Conservation (phyloP, 2,888 invertebrate species). For the Cerastis leucographa region DNA sequence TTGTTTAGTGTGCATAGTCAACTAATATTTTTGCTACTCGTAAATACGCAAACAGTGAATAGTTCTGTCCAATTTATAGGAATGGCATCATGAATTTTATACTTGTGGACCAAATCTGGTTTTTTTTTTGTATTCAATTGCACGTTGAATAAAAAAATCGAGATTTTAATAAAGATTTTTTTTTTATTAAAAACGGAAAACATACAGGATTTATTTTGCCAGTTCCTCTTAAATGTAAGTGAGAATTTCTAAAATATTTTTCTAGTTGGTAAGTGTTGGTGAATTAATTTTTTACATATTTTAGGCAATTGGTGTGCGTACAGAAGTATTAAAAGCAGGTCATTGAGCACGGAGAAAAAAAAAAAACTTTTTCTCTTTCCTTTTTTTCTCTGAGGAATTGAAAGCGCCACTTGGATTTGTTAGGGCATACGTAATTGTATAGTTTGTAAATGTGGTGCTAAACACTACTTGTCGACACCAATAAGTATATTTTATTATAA, state of each 20-base stretch:
- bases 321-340: slow-evolving; percentile 81
- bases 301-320: slow-evolving; percentile 80
- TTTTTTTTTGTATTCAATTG: slow-evolving; percentile 83
- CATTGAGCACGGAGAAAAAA: slow-evolving; percentile 66
- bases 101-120: slow-evolving; percentile 87
- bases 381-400: slow-evolving; percentile 72
- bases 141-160: slow-evolving; percentile 72
- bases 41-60: slow-evolving; percentile 79
- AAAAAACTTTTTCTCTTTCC: slow-evolving; percentile 70
- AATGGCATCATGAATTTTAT: slow-evolving; percentile 88
- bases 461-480: slow-evolving; percentile 82
- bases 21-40: slow-evolving; percentile 90
- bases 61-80: slow-evolving; percentile 87
- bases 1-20: slow-evolving; percentile 87
- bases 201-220: slow-evolving; percentile 90
- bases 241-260: slow-evolving; percentile 90
- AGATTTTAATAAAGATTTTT: slow-evolving; percentile 33
- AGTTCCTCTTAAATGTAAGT: slow-evolving; percentile 90
- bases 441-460: slow-evolving; percentile 87
- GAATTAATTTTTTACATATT: slow-evolving; percentile 86
- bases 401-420: slow-evolving; percentile 78
- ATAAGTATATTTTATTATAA: slow-evolving; percentile 81
- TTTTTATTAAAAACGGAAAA: slow-evolving; percentile 66
- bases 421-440: slow-evolving; percentile 79
- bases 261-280: slow-evolving; percentile 89